These are phyloP conservation scores for Hoplias malabaricus DNA, from an alignment of 2,113 vertebrate genomes.

Conservation along the genomic window DNA sequence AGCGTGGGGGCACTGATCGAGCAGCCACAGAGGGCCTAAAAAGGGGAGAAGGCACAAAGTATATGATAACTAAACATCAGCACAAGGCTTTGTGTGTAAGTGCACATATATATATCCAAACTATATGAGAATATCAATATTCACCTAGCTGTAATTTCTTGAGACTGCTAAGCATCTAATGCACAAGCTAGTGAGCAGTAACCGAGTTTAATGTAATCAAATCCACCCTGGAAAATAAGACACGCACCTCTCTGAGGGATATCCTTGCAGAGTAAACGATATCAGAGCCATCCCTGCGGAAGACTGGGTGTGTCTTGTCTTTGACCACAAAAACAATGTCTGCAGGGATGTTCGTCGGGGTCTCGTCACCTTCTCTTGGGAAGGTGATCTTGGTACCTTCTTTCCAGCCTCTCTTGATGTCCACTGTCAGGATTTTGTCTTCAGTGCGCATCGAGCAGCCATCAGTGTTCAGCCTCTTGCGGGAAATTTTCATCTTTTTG, in stretches of 20 bases:
- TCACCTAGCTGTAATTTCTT: not conserved
- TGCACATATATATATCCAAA: too few species aligned
- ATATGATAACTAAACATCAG: not conserved
- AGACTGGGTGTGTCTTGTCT: constrained; percentile 87
- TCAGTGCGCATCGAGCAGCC: constrained; percentile 84
- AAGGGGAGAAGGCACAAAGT: not conserved
- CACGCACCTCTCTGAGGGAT: constrained; percentile 86
- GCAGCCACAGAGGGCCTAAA: constrained; percentile 89
- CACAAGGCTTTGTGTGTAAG: too few species aligned
- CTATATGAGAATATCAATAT: not conserved
- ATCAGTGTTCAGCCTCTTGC: constrained; percentile 86
- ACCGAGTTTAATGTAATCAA: not conserved
- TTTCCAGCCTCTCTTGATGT: constrained; percentile 94
- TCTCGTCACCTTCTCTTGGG: constrained; percentile 93
- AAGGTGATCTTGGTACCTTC: constrained; percentile 96
- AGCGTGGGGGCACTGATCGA: constrained; percentile 84
- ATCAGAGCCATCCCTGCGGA: constrained; percentile 88
- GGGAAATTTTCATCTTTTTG: constrained; percentile 97
- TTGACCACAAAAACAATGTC: constrained; percentile 94
- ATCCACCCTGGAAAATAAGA: not conserved
- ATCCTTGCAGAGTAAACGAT: constrained; percentile 87
- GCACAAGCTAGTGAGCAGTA: not conserved
- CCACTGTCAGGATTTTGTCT: constrained; percentile 94
- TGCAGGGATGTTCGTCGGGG: constrained; percentile 85
- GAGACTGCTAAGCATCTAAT: not conserved